A percentile compares a stretch with the other conserved stretches of the same genome.
phyloP scores from a whole-genome alignment of 2,888 invertebrate genomes.

The Neoitamus cyanurus region DNA sequence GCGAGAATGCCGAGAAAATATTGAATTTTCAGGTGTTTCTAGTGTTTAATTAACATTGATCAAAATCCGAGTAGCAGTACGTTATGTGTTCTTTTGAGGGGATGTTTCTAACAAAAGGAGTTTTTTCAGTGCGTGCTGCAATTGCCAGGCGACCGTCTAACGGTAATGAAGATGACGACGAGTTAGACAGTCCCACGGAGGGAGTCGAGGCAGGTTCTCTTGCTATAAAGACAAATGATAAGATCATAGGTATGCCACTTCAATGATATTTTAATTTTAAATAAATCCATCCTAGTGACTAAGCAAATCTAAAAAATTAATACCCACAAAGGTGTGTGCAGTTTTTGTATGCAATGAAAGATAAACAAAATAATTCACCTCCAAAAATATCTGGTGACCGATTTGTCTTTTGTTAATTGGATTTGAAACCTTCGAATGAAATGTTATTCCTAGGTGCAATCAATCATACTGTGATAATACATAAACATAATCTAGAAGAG shows the following conservation, averaged over 20 bases:
- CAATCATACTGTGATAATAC: neutral
- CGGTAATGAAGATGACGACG: conserved; percentile 59
- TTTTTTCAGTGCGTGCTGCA: conserved; percentile 61
- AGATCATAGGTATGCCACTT: neutral
- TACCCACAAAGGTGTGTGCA: neutral
- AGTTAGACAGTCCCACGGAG: conserved; percentile 61
- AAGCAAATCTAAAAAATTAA: neutral
- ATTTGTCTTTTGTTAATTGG: neutral
- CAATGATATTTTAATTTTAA: neutral
- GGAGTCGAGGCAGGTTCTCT: conserved; percentile 61
- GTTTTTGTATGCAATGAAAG: no score
- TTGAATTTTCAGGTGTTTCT: neutral
- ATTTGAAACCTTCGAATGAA: neutral
- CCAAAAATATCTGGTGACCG: neutral
- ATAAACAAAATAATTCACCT: neutral
- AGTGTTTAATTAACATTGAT: neutral
- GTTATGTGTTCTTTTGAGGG: neutral
- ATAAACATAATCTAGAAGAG: neutral
- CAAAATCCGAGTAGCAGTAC: neutral
- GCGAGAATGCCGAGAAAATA: neutral
- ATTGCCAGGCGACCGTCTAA: conserved; percentile 61
- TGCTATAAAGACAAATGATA: conserved; percentile 56
- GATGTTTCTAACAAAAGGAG: neutral
- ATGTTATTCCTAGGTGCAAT: neutral
- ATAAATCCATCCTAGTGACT: neutral